A percentile compares a stretch with the other conserved stretches of the same genome.
Evolutionary conservation across 35 echinoderm and acorn worm species (phyloP).

Genomic region (Stichopus chloronotus): DNA sequence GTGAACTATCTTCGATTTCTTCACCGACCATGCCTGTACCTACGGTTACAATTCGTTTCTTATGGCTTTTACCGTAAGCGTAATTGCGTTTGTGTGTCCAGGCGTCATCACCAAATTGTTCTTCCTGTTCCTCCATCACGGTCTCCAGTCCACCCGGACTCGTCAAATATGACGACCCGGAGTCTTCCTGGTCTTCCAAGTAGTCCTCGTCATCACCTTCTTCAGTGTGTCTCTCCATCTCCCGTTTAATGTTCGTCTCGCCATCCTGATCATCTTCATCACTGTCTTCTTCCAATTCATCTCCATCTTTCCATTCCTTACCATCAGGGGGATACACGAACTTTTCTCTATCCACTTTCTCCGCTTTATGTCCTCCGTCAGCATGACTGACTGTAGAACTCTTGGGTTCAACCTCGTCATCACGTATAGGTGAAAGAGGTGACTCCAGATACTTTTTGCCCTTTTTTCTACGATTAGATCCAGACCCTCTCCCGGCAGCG

Average conservation of each 20-base stretch:
- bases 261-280: constrained; percentile 15
- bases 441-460: constrained; percentile 54
- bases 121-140: constrained; percentile 86
- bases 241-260: background rate
- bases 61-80: constrained; percentile 20
- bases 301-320: background rate
- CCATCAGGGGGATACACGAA: constrained; percentile 41
- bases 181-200: constrained; percentile 26
- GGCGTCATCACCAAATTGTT: constrained; percentile 50
- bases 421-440: constrained; percentile 56
- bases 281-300: constrained; percentile 18
- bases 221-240: constrained; percentile 23
- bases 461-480: constrained; percentile 43
- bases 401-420: constrained; percentile 46
- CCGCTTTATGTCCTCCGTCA: constrained; percentile 38
- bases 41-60: constrained; percentile 39
- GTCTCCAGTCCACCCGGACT: constrained; percentile 77
- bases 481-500: constrained; percentile 51
- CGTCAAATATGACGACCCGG: constrained; percentile 40
- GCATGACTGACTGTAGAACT: background rate
- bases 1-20: constrained; percentile 55
- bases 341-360: constrained; percentile 24
- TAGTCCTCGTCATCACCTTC: constrained; percentile 69
- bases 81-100: constrained; percentile 48
- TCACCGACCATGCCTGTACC: constrained; percentile 14